Evolutionary conservation across 2,113 vertebrate species (phyloP).

Genomic region (Andinoacara biseriatus): DNA sequence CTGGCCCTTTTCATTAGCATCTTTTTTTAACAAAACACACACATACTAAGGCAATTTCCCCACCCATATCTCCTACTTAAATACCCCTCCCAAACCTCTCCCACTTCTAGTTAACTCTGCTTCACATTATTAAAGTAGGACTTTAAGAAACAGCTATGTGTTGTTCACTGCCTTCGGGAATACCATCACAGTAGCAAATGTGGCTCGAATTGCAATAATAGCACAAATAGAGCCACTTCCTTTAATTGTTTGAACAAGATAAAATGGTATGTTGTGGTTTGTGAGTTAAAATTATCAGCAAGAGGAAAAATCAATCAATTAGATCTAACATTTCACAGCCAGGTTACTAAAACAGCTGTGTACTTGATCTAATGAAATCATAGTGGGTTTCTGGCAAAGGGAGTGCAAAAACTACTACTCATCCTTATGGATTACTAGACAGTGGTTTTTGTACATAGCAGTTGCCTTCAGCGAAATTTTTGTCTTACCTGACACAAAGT

Average conservation of each 20-base stretch:
- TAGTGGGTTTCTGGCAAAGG: too few species aligned
- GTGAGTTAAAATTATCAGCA: too few species aligned
- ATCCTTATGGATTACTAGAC: neutral
- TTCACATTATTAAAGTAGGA: too few species aligned
- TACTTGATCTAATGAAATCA: too few species aligned
- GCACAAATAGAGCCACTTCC: neutral
- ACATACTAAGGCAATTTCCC: neutral
- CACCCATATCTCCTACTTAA: too few species aligned
- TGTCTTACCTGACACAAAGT: neutral
- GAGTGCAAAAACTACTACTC: too few species aligned
- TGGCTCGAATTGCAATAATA: neutral
- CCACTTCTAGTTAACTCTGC: neutral
- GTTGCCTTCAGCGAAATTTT: neutral
- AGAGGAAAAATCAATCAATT: too few species aligned
- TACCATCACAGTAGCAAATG: neutral
- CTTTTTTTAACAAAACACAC: neutral
- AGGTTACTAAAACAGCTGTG: too few species aligned
- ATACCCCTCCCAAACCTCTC: neutral
- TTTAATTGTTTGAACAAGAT: neutral
- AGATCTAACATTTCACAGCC: too few species aligned
- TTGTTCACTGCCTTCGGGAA: neutral
- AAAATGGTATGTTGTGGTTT: too few species aligned
- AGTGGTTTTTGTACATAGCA: neutral
- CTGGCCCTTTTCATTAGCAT: conserved; percentile 21
- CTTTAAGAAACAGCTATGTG: neutral